These are phyloP conservation scores for Irena cyanogastra DNA, from an alignment of 2,113 vertebrate genomes.

Conservation along the genomic window DNA sequence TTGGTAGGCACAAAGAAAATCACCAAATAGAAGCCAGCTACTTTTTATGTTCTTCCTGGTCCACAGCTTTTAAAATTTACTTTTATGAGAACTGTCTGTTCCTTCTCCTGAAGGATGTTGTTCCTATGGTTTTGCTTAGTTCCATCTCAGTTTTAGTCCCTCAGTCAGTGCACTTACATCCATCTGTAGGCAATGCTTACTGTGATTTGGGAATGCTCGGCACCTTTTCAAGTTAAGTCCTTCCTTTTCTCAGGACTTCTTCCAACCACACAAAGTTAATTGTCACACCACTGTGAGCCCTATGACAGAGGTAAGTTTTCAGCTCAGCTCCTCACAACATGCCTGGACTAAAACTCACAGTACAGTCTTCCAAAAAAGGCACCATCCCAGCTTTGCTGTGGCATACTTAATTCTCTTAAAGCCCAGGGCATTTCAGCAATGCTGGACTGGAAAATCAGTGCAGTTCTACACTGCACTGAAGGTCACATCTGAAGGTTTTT, in stretches of 20 bases:
- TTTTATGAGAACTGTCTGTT: not conserved
- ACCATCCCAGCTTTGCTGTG: not conserved
- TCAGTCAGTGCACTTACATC: not conserved
- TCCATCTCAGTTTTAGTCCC: not conserved
- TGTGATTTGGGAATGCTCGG: not conserved
- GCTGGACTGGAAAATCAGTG: not conserved
- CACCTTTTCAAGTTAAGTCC: not conserved
- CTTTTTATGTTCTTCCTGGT: not conserved
- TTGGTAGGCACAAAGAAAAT: not conserved
- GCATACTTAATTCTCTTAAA: slow-evolving; percentile 15
- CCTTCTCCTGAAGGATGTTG: not conserved
- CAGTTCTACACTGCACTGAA: not conserved
- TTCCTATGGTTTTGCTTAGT: not conserved
- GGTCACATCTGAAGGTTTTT: not conserved
- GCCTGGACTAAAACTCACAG: not conserved
- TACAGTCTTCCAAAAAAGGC: not conserved
- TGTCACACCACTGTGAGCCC: not conserved
- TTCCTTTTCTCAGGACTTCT: not conserved
- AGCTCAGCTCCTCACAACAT: not conserved
- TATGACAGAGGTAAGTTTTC: not conserved
- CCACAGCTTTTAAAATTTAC: not conserved
- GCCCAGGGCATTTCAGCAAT: not conserved
- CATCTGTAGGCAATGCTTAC: not conserved
- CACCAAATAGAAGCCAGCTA: not conserved
- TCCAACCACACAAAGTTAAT: not conserved